Conservation (phyloP, 2,888 invertebrate genomes). For the Pristionchus maxplancki region DNA sequence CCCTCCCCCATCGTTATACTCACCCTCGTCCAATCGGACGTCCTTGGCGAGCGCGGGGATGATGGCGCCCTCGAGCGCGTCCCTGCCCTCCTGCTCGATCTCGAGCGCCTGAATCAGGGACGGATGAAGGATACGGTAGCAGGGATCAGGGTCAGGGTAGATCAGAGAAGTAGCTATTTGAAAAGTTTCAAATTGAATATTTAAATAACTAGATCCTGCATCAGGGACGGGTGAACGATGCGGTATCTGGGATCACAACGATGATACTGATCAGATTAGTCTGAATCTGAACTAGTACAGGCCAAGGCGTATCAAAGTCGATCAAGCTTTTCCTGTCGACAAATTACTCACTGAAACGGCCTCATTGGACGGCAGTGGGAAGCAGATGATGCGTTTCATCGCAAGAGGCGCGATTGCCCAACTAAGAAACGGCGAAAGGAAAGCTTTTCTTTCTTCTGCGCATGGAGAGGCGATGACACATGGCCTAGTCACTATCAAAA, state of each 20-base stretch:
- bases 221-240: not conserved
- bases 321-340: not conserved
- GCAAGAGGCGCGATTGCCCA: not conserved
- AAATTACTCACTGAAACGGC: not conserved
- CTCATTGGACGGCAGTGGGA: not conserved
- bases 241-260: not conserved
- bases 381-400: not conserved
- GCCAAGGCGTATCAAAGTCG: too few relatives aligned
- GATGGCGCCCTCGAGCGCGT: conserved; percentile 75
- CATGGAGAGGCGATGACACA: conserved; percentile 9
- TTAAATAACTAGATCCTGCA: too few relatives aligned
- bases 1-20: not conserved
- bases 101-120: conserved; percentile 52
- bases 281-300: too few relatives aligned
- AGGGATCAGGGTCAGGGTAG: not conserved
- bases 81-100: conserved; percentile 75
- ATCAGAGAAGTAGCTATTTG: too few relatives aligned
- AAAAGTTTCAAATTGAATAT: too few relatives aligned
- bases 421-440: not conserved
- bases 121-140: too few relatives aligned
- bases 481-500: conserved; percentile 41
- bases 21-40: conserved; percentile 83
- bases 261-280: too few relatives aligned
- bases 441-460: conserved; percentile 18
- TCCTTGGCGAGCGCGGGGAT: conserved; percentile 72